Evolutionary conservation across 2,888 invertebrate genomes (phyloP), one percentile per base, ranked within the genome.

Genomic region (Drosophila borborema): DNA sequence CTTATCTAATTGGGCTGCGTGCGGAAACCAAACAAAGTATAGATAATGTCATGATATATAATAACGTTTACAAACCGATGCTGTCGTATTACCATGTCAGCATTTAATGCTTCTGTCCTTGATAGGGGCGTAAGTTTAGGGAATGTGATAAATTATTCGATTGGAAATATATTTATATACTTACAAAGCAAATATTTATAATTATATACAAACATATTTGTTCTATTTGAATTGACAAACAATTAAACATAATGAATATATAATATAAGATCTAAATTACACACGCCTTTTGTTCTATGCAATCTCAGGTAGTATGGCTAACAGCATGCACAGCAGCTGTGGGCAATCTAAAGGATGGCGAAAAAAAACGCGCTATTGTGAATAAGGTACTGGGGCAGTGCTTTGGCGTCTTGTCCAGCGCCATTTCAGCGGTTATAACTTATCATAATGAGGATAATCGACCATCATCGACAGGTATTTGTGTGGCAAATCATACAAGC

Each of bases 401-500:
- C 93, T 99, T 99, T 94, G 97, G 98, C 91, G 96, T 99, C 86
- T 94, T 99, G 81, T 97, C 98, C 63, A 96, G 98, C 74, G 97
- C 98, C 61, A 96, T 99, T 90, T 99, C 99, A 10, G 95, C 97
- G 36, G 97, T 97, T 73, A 96, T 97, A 83, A 96, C 95, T 34
- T 97, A 97, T 93, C 97, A 98, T 93, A 97, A 96, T 92, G 95
- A 95, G 63, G 97, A 98, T 92, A 97, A 98, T 93, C 95, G 95
- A 85, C 98, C 98, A 40, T 95, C 95, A 87, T 94, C 49, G 49
- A 51, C 93, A 79, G 96, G 96, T 49, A 99, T 99, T 89, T 99
- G 99, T 94, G 99, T 99, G 36, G 99, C 99, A 55, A 99, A 99
- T 94, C 99, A 99, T 94, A 99, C 99, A 7, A 99, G 99, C 75